Evolutionary conservation across 2,797 vertebrate genomes (phyloP).

Genomic region (Salarias fasciatus): DNA sequence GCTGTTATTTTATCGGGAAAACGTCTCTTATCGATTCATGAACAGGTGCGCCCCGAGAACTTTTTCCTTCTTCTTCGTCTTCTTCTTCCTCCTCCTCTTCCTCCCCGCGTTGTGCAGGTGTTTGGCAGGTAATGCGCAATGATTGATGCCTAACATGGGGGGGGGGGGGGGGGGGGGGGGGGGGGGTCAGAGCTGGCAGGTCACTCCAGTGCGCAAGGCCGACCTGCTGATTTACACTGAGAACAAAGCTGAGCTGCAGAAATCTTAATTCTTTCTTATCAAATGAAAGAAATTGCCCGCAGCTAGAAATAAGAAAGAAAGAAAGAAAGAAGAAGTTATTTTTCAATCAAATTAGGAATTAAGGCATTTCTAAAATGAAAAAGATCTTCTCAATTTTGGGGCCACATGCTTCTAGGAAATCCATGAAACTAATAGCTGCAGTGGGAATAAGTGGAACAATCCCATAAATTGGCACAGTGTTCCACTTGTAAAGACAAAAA

Average conservation of each 20-base stretch:
- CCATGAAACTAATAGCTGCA: constrained; percentile 29
- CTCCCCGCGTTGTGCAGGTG: constrained; percentile 30
- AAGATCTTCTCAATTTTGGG: neutral
- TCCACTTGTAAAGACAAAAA: constrained; percentile 22
- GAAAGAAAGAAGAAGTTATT: neutral
- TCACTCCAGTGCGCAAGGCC: constrained; percentile 25
- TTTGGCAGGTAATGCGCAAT: constrained; percentile 54
- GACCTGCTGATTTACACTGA: constrained; percentile 28
- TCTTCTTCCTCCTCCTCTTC: no score
- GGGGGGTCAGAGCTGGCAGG: constrained; percentile 43
- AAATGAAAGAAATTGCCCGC: neutral
- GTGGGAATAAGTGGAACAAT: constrained; percentile 11
- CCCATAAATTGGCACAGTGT: constrained; percentile 9
- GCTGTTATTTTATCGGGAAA: neutral
- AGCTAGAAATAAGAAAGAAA: neutral
- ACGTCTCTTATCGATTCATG: constrained; percentile 21
- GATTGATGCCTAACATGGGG: constrained; percentile 48
- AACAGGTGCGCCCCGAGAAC: constrained; percentile 61
- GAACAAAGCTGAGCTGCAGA: constrained; percentile 1
- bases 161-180: constrained; percentile 32
- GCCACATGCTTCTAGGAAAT: constrained; percentile 8
- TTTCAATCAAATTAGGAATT: constrained; percentile 1
- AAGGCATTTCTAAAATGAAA: neutral
- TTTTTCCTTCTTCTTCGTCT: constrained; percentile 29
- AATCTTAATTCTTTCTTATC: neutral